Conservation (phyloP, 2,113 vertebrate species). For the Nesogale talazaci region DNA sequence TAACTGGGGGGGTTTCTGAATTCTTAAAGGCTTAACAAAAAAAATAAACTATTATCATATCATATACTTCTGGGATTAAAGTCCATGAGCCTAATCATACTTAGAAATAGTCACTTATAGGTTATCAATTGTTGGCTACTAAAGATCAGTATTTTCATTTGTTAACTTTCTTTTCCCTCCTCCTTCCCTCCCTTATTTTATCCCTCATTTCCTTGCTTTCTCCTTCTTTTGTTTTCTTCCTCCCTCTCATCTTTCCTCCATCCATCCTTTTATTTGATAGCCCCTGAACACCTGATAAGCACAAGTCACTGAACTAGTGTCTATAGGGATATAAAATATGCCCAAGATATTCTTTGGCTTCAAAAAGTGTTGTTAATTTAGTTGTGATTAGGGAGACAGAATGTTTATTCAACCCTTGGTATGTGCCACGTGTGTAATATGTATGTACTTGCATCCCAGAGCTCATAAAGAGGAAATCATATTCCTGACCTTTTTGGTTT, state of each 20-base stretch:
- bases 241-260: not conserved
- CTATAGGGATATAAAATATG: not conserved
- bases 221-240: not conserved
- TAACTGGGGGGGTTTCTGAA: not conserved
- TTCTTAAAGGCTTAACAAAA: slow-evolving; percentile 3
- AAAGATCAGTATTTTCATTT: slow-evolving; percentile 2
- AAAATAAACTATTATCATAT: not conserved
- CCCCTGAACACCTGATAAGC: not conserved
- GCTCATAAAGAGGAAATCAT: not conserved
- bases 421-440: not conserved
- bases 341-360: slow-evolving; percentile 6
- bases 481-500: not conserved
- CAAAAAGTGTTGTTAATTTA: slow-evolving; percentile 9
- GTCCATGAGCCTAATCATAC: not conserved
- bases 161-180: not conserved
- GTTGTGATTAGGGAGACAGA: not conserved
- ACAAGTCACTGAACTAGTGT: not conserved
- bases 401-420: not conserved
- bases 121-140: not conserved
- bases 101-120: not conserved
- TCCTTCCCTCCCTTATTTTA: not conserved
- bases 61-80: not conserved
- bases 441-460: not conserved
- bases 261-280: not conserved
- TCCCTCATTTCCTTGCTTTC: not conserved